A percentile compares a stretch with the other conserved stretches of the same genome.
Conservation (phyloP, 2,888 invertebrate genomes). For the Julus scanicus region DNA sequence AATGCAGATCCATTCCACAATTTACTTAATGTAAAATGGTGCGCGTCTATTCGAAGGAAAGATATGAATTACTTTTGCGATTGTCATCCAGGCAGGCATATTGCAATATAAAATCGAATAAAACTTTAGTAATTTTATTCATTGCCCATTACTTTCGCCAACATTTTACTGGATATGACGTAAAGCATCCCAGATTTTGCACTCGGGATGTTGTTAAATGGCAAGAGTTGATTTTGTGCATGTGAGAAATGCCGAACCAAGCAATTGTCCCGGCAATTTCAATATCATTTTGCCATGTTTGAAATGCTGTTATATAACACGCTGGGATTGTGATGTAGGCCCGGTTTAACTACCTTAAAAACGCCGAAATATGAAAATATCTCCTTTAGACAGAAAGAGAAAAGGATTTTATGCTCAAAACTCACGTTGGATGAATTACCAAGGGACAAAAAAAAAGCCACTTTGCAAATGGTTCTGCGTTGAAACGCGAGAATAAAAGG, state of each 20-base stretch:
- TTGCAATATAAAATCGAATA: neutral
- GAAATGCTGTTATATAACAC: neutral
- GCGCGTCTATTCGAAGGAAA: neutral
- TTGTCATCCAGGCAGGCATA: neutral
- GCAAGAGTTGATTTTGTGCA: neutral
- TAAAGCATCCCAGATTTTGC: neutral
- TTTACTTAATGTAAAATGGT: neutral
- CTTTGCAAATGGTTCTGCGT: neutral
- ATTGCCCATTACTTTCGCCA: neutral
- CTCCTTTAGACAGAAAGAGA: neutral
- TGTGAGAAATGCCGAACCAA: neutral
- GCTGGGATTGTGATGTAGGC: neutral
- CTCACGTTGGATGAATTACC: neutral
- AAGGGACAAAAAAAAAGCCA: neutral
- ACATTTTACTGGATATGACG: neutral
- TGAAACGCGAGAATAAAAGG: neutral
- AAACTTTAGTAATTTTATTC: neutral
- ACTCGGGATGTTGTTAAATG: neutral
- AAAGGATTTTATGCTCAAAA: neutral
- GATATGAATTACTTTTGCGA: neutral
- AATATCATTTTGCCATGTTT: neutral
- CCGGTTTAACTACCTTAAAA: neutral
- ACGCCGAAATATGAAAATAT: neutral
- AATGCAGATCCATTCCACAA: neutral
- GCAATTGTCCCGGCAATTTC: neutral